These are phyloP conservation scores for Apis cerana DNA, from an alignment of 1,140 invertebrate genomes.

Conservation along the genomic window DNA sequence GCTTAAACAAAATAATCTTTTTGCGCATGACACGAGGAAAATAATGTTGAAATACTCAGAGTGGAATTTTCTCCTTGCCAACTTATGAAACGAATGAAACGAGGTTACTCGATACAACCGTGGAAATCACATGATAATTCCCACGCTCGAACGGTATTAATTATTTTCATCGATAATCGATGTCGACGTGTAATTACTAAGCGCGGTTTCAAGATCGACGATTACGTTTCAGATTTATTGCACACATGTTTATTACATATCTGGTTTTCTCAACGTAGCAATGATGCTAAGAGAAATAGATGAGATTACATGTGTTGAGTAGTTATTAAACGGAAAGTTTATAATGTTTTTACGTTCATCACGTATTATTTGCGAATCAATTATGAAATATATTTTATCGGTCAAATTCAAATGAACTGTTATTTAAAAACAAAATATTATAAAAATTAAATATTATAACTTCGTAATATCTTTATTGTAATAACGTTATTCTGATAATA, in stretches of 20 bases:
- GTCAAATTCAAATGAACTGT: too few relatives aligned
- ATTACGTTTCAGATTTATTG: slow-evolving; percentile 20
- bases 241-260: slow-evolving; percentile 11
- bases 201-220: slow-evolving; percentile 4
- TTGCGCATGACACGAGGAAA: too few relatives aligned
- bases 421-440: too few relatives aligned
- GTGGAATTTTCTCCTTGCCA: too few relatives aligned
- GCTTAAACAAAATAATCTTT: too few relatives aligned
- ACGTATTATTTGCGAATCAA: neutral
- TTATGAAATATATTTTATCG: neutral
- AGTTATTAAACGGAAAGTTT: neutral
- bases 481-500: too few relatives aligned
- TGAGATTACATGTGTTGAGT: neutral
- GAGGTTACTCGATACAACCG: neutral
- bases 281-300: neutral
- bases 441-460: too few relatives aligned
- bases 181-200: slow-evolving; percentile 23
- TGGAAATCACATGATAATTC: slow-evolving; percentile 41
- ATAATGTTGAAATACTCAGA: too few relatives aligned
- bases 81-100: neutral
- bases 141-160: slow-evolving; percentile 39
- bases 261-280: neutral
- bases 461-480: too few relatives aligned
- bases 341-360: neutral
- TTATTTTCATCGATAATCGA: slow-evolving; percentile 38